phyloP scores from a whole-genome alignment of 2,797 vertebrate species.

The Pitangus sulphuratus region DNA sequence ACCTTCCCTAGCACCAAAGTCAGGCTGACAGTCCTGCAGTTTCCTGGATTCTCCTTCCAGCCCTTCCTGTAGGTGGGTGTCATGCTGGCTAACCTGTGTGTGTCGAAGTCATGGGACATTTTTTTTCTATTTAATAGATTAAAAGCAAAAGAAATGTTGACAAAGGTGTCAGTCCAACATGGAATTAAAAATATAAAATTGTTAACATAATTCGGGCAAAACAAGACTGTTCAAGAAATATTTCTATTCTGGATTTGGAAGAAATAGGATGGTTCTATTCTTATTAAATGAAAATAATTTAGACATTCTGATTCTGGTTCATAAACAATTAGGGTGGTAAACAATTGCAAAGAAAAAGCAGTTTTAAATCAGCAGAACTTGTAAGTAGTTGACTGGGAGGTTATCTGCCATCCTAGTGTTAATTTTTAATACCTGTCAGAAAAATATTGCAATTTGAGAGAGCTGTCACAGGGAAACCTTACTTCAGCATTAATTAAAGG shows the following conservation, averaged over 20 bases:
- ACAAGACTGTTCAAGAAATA: background rate
- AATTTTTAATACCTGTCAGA: background rate
- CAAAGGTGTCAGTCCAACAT: background rate
- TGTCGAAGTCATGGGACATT: background rate
- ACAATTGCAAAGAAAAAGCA: background rate
- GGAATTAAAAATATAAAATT: background rate
- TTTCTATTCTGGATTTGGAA: background rate
- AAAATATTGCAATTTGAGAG: background rate
- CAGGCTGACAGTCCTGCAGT: too few species aligned
- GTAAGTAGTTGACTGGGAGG: background rate
- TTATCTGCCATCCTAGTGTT: background rate
- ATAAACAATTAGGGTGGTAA: background rate
- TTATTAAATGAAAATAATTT: background rate
- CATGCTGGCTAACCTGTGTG: background rate
- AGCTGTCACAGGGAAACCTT: background rate
- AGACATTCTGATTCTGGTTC: background rate
- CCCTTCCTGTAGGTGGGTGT: background rate
- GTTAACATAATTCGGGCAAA: background rate
- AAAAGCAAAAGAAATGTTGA: background rate
- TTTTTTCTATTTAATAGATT: background rate
- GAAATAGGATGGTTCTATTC: background rate
- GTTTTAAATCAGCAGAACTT: background rate
- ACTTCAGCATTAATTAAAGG: background rate
- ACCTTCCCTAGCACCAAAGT: background rate
- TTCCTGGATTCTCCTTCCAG: background rate